Base-by-base conservation (phyloP, 2,888 invertebrate species). In the Tenthredo livida region DNA sequence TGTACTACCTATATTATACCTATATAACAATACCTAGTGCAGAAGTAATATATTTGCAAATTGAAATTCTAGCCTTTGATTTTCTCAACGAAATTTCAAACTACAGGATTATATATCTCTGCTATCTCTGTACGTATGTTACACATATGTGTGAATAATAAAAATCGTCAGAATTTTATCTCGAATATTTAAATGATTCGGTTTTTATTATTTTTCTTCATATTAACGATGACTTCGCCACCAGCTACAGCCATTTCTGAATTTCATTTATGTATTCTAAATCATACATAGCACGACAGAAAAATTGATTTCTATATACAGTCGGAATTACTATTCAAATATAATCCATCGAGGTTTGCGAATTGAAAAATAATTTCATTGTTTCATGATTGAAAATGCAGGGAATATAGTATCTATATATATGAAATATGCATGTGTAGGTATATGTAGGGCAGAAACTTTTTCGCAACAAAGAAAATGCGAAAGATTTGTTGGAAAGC, bases 321-420 rank as follows among this genome's bases (percentile, higher is more conserved):
- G n/a, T 15, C n/a, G 70, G 1, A n/a, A 37, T 72, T n/a, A 72
- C 37, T 25, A 75, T 75, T 75, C 75, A 25, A 25, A 47, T 47
- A 21, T 15, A 25, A 47, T 47, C 40, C 47, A 21, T 47, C 40
- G 25, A 4, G 25, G 43, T 73, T n/a, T 73, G 15, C 73, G 25
- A 47, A 47, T 73, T 43, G 47, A 73, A 75, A 75, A 29, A 75
- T 75, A 75, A 75, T 75, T 47, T 75, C 25, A 73, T 73, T 54
- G 54, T 54, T n/a, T 7, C n/a, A n/a, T 54, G 54, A 54, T 54
- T 54, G n/a, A n/a, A 54, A 54, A 54, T 10, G 54, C 54, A n/a
- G 17, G 50, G n/a, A n/a, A n/a, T n/a, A n/a, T n/a, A n/a, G n/a
- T 6, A 54, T 54, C 7, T 54, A 47, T 47, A 47, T 47, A 15